Conservation (phyloP, 2,888 invertebrate genomes). For the Molanna angustata region DNA sequence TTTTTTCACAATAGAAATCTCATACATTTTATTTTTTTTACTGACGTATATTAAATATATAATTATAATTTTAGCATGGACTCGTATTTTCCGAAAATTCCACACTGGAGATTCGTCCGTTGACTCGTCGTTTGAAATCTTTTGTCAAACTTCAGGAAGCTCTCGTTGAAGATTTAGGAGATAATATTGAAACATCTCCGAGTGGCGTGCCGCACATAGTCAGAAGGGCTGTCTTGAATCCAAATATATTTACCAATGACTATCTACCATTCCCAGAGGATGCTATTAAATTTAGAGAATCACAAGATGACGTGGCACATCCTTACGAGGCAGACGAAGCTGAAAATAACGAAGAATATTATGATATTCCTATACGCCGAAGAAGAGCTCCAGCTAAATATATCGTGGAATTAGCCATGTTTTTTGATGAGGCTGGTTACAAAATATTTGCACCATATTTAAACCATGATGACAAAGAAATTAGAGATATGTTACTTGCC, state of each 20-base stretch:
- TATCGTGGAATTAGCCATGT: constrained; percentile 69
- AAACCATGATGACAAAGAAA: constrained; percentile 60
- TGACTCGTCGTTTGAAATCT: constrained; percentile 46
- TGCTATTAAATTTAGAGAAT: constrained; percentile 10
- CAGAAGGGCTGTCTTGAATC: constrained; percentile 52
- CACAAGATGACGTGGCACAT: background rate
- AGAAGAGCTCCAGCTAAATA: constrained; percentile 42
- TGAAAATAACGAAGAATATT: background rate
- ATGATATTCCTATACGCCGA: too few relatives aligned
- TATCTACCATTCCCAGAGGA: constrained; percentile 38
- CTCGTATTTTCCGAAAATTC: constrained; percentile 64
- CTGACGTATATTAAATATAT: constrained; percentile 13
- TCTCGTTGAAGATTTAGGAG: constrained; percentile 37
- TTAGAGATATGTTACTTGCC: constrained; percentile 73
- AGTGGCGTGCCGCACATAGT: constrained; percentile 55
- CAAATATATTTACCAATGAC: constrained; percentile 46
- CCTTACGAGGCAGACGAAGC: constrained; percentile 2
- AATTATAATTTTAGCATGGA: constrained; percentile 56
- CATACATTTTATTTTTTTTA: too few relatives aligned
- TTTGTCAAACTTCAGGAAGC: constrained; percentile 44
- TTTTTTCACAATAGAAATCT: too few relatives aligned
- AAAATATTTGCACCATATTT: constrained; percentile 67
- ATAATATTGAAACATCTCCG: constrained; percentile 27
- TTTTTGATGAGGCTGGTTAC: constrained; percentile 73
- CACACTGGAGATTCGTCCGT: constrained; percentile 68